phyloP scores from a whole-genome alignment of 1,140 invertebrate genomes.

The Archivesica marissinica region DNA sequence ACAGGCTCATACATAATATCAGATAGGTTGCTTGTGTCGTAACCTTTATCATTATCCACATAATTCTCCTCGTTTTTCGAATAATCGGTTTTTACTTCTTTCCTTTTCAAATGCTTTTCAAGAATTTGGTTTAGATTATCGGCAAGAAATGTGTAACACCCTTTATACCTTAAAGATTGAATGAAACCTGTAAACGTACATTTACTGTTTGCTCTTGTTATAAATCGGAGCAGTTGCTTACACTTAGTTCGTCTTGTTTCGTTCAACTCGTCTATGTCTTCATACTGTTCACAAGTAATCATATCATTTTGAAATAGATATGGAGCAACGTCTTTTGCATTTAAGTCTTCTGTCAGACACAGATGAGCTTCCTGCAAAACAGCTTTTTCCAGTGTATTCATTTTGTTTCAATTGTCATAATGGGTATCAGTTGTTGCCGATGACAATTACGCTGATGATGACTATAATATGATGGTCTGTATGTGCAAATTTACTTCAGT shows the following conservation, averaged over 20 bases:
- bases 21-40: not conserved
- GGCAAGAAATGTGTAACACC: not conserved
- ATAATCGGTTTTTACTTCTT: not conserved
- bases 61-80: not conserved
- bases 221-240: conserved; percentile 1
- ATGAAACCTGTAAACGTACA: conserved; percentile 37
- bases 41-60: not conserved
- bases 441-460: too few species aligned
- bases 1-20: conserved; percentile 23
- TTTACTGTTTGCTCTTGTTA: not conserved
- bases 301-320: conserved; percentile 3
- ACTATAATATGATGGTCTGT: too few species aligned
- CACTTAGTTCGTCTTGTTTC: conserved; percentile 18
- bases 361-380: not conserved
- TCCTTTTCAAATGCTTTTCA: not conserved
- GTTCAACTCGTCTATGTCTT: conserved; percentile 21
- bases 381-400: not conserved
- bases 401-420: conserved; percentile 17
- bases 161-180: conserved; percentile 8
- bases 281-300: not conserved
- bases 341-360: not conserved
- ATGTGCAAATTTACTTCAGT: too few species aligned
- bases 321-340: not conserved
- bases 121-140: conserved; percentile 20
- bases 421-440: too few species aligned